Evolutionary conservation across 2,888 invertebrate genomes (phyloP).

Genomic region (Tenthredo mesomela): DNA sequence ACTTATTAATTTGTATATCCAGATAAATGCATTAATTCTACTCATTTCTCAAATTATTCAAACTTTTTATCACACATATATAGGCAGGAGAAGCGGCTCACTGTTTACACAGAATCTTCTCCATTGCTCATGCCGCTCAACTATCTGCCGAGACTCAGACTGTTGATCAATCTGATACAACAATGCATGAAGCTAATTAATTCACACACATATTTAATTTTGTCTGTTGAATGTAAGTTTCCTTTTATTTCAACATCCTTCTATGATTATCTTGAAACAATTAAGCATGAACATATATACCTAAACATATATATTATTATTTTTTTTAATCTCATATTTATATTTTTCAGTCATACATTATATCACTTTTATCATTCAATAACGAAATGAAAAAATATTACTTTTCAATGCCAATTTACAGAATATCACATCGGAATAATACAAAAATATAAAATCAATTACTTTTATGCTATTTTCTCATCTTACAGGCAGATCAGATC

Average conservation of each 20-base stretch:
- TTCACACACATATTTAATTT: slow-evolving; percentile 63
- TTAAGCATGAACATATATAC: not conserved
- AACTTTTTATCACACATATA: slow-evolving; percentile 67
- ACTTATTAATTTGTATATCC: not conserved
- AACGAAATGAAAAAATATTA: not conserved
- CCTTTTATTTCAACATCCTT: slow-evolving; percentile 56
- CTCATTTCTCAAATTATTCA: slow-evolving; percentile 27
- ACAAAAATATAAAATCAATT: not conserved
- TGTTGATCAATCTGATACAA: slow-evolving; percentile 64
- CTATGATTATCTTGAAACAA: slow-evolving; percentile 31
- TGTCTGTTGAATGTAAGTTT: slow-evolving; percentile 65
- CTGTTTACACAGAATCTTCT: slow-evolving; percentile 89
- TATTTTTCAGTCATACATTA: slow-evolving; percentile 45
- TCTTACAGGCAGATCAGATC: slow-evolving; percentile 96
- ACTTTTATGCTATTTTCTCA: slow-evolving; percentile 48
- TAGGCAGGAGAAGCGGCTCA: slow-evolving; percentile 89
- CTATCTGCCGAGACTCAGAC: slow-evolving; percentile 70
- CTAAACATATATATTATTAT: not conserved
- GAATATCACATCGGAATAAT: not conserved
- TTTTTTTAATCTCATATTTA: slow-evolving; percentile 43
- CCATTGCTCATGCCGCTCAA: slow-evolving; percentile 83
- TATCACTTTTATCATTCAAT: slow-evolving; percentile 55
- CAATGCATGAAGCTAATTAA: slow-evolving; percentile 68
- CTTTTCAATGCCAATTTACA: not conserved
- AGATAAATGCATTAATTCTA: slow-evolving; percentile 32